Evolutionary conservation across 2,113 vertebrate genomes (phyloP), one percentile per base, ranked within the genome.

Genomic region (Apeltes quadracus): DNA sequence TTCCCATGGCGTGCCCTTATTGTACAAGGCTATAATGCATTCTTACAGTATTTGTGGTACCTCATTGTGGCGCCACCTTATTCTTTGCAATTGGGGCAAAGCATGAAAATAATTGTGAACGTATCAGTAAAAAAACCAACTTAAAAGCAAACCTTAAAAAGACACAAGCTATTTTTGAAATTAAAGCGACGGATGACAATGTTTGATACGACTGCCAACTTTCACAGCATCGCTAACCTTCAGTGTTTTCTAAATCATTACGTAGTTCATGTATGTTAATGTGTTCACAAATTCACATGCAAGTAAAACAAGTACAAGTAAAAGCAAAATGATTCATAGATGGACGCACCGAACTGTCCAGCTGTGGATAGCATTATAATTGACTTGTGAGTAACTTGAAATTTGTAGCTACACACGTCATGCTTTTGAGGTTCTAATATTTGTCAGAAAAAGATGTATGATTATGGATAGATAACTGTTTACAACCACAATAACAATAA

Each of bases 11-110:
- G 72, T 87, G 86, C 85, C 88, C 86, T 85, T 71, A 79, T 65
- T 90, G 86, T 89, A 84, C 76, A 84, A 75, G 83, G 63, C 64
- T 83, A 76, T 75, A 62, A 67, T 78, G 79, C 29, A 79, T 82
- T 88, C 83, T 87, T 84, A 83, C 86, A 87, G 87, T 90, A 84
- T 92, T 87, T 77, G 83, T 82, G 84, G 61, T 85, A 58, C 68
- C 76, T 81, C 41, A 16, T 53, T 87, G 76, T 82, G 78, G 74
- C 82, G 81, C 71, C 86, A 86, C 77, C 68, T 81, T 88, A 82
- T 89, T 79, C 66, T 85, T 84, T 76, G 77, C 81, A 77, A 82
- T 80, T 76, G 83, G 82, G 86, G 82, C 57, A 84, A 81, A 88
- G 89, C 91, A 91, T 93, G 87, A 65, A 83, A 79, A 76, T 66